Conservation (phyloP, 2,113 vertebrate species). For the Mus spicilegus region DNA sequence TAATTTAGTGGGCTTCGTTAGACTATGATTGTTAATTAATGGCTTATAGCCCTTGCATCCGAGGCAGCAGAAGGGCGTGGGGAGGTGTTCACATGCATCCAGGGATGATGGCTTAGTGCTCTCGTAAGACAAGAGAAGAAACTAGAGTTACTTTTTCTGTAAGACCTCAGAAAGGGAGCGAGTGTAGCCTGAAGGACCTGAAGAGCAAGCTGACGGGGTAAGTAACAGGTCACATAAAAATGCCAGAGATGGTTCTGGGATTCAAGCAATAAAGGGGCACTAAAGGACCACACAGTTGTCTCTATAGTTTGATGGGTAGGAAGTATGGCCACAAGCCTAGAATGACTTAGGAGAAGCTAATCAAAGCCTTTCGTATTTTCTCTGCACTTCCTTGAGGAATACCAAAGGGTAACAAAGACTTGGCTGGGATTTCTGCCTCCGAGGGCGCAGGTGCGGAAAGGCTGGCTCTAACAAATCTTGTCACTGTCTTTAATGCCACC, state of each 20-base stretch:
- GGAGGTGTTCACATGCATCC: neutral
- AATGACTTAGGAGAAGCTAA: slow-evolving; percentile 15
- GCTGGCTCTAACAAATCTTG: slow-evolving; percentile 73
- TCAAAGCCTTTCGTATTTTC: slow-evolving; percentile 50
- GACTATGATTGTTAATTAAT: neutral
- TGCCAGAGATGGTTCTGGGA: slow-evolving; percentile 41
- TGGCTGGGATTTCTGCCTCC: slow-evolving; percentile 70
- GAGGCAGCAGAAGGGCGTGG: neutral
- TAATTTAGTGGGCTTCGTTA: neutral
- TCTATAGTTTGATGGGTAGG: neutral
- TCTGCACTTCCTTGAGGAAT: slow-evolving; percentile 61
- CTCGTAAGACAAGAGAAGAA: slow-evolving; percentile 40
- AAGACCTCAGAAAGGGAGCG: neutral
- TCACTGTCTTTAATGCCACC: slow-evolving; percentile 80
- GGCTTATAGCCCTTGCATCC: neutral
- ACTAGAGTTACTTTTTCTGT: slow-evolving; percentile 23
- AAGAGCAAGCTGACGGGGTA: slow-evolving; percentile 48
- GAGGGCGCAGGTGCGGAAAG: slow-evolving; percentile 75
- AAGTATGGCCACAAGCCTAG: slow-evolving; percentile 26
- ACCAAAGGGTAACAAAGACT: slow-evolving; percentile 55
- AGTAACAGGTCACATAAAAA: slow-evolving; percentile 49
- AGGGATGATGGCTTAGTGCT: neutral
- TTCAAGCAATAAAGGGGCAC: neutral
- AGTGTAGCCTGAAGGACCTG: slow-evolving; percentile 20
- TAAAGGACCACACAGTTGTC: slow-evolving; percentile 9